phyloP scores from a whole-genome alignment of 2,888 invertebrate genomes.

The Creontiades dilutus region DNA sequence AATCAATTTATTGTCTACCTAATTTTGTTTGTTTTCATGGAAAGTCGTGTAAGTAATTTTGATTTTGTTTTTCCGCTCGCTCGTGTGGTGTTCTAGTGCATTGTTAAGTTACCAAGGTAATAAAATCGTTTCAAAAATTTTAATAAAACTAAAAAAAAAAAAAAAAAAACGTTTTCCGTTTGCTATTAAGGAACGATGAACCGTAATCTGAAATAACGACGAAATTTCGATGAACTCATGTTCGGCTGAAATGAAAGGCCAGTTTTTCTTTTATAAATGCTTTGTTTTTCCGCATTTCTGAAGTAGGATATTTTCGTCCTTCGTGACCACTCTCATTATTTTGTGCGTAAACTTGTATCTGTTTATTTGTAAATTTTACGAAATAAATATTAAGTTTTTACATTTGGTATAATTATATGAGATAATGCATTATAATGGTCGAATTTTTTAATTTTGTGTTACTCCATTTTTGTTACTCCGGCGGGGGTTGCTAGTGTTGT shows the following conservation, averaged over 20 bases:
- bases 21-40: neutral
- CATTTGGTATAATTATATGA: constrained; percentile 67
- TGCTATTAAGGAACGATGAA: neutral
- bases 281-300: constrained; percentile 8
- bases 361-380: constrained; percentile 61
- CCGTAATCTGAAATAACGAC: neutral
- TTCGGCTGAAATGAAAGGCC: neutral
- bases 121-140: constrained; percentile 5
- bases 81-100: constrained; percentile 70
- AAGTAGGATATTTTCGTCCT: constrained; percentile 7
- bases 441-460: neutral
- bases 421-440: constrained; percentile 56
- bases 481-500: no score
- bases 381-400: constrained; percentile 70
- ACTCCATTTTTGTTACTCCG: neutral
- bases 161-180: neutral
- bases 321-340: constrained; percentile 48
- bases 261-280: neutral
- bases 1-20: neutral
- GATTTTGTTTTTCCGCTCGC: constrained; percentile 27
- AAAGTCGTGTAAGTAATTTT: no score
- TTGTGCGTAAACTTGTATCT: constrained; percentile 57
- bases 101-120: constrained; percentile 67
- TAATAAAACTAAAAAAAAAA: neutral
- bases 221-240: constrained; percentile 14